Evolutionary conservation across 2,113 vertebrate species (phyloP).

Genomic region (Cardinalis cardinalis): DNA sequence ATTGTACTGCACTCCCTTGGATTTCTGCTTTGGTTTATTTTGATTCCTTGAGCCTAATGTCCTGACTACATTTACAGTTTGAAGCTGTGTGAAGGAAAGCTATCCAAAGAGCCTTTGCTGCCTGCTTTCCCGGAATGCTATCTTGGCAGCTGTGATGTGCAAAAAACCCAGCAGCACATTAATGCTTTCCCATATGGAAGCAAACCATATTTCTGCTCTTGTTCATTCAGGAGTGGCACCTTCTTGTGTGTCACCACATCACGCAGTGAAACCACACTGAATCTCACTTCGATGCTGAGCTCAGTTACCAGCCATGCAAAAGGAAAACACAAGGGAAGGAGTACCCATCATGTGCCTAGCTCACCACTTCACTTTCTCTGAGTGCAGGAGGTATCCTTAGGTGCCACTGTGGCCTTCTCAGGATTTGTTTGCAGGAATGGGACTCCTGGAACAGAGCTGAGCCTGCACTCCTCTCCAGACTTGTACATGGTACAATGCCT

Average conservation of each 20-base stretch:
- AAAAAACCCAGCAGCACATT: not conserved
- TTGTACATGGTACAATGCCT: fast-evolving
- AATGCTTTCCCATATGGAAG: not conserved
- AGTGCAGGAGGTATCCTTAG: not conserved
- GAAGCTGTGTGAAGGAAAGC: not conserved
- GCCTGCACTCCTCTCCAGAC: not conserved
- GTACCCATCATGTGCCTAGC: fast-evolving
- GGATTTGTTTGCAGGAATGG: not conserved
- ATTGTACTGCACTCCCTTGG: not conserved
- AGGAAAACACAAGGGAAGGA: not conserved
- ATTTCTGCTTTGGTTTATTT: not conserved
- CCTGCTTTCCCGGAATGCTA: not conserved
- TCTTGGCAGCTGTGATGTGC: not conserved
- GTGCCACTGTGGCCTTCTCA: not conserved
- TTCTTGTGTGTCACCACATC: not conserved
- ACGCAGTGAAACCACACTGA: not conserved
- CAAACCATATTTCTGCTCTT: not conserved
- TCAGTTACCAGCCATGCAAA: not conserved
- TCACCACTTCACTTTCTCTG: not conserved
- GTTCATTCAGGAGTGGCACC: not conserved
- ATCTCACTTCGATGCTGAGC: not conserved
- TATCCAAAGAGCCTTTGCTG: not conserved
- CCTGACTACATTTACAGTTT: not conserved
- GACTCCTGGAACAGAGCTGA: not conserved
- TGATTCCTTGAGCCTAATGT: not conserved